These are phyloP conservation scores for Drosophila pseudoananassae DNA, from an alignment of 1,140 invertebrate genomes.

Conservation along the genomic window DNA sequence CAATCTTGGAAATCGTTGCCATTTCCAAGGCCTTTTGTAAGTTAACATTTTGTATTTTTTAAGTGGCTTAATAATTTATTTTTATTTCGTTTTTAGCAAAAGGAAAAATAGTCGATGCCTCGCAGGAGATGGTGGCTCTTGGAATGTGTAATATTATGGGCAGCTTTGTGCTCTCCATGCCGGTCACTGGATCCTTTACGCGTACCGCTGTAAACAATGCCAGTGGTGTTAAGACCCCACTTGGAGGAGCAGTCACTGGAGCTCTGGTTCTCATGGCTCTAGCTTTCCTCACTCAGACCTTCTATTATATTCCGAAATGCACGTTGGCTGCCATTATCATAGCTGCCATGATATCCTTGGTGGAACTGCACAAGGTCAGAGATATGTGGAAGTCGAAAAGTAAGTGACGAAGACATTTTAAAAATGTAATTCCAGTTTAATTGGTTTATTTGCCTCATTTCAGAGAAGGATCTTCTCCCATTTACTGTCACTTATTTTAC, in stretches of 20 bases:
- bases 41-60: constrained; percentile 26
- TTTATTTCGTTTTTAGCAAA: constrained; percentile 86
- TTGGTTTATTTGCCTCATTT: constrained; percentile 58
- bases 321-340: constrained; percentile 91
- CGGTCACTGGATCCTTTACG: constrained; percentile 94
- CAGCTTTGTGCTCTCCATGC: constrained; percentile 94
- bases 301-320: constrained; percentile 92
- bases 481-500: constrained; percentile 89
- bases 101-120: constrained; percentile 91
- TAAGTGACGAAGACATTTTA: constrained; percentile 84
- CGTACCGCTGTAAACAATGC: constrained; percentile 96
- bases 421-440: not conserved
- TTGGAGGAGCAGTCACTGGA: constrained; percentile 92
- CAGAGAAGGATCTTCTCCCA: constrained; percentile 92
- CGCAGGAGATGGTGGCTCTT: constrained; percentile 93
- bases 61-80: not conserved
- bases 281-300: constrained; percentile 89
- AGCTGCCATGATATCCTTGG: constrained; percentile 91
- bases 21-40: constrained; percentile 94
- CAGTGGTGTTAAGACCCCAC: constrained; percentile 94
- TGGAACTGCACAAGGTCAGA: constrained; percentile 90
- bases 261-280: constrained; percentile 89
- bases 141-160: constrained; percentile 94
- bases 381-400: constrained; percentile 94
- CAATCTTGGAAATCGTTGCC: constrained; percentile 92